Evolutionary conservation across 2,113 vertebrate genomes (phyloP).

Genomic region (Gasterosteus nipponicus): DNA sequence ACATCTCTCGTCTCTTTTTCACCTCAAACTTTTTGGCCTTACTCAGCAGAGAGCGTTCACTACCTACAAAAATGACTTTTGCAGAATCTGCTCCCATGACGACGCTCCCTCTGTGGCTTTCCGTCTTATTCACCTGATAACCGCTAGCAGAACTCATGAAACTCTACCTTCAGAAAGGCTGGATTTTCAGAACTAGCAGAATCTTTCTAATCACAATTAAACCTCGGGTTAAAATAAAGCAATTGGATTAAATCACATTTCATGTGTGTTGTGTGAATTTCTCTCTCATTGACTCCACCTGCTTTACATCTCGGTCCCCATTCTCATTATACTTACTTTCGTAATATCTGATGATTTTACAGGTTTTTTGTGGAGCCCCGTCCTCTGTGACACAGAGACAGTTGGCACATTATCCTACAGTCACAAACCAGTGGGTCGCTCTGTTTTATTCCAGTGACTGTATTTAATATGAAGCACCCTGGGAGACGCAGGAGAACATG

Average conservation of each 20-base stretch:
- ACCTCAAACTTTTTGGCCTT: slow-evolving; percentile 42
- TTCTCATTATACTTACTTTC: slow-evolving; percentile 52
- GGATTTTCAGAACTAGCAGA: background rate
- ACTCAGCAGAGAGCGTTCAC: slow-evolving; percentile 53
- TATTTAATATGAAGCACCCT: slow-evolving; percentile 44
- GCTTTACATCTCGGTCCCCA: slow-evolving; percentile 22
- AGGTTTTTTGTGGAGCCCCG: slow-evolving; percentile 17
- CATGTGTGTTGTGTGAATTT: background rate
- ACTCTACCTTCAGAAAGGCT: background rate
- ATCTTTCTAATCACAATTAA: background rate
- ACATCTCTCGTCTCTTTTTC: slow-evolving; percentile 35
- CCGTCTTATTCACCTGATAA: slow-evolving; percentile 49
- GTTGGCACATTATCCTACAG: slow-evolving; percentile 45
- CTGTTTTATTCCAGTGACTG: slow-evolving; percentile 30
- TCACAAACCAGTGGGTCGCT: slow-evolving; percentile 54
- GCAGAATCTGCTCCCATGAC: slow-evolving; percentile 28
- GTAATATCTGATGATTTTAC: slow-evolving; percentile 51
- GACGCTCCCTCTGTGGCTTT: slow-evolving; percentile 36
- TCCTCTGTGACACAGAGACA: slow-evolving; percentile 44
- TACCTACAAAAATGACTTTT: slow-evolving; percentile 38
- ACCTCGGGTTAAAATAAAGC: background rate
- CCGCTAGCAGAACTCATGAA: slow-evolving; percentile 27
- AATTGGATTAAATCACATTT: slow-evolving; percentile 7
- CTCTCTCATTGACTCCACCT: slow-evolving; percentile 46
- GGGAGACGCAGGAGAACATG: slow-evolving; percentile 29